Percentiles rank a stretch among this genome's conserved stretches.
These are phyloP conservation scores for Dicycla oo DNA, from an alignment of 2,888 invertebrate species.

Conservation along the genomic window DNA sequence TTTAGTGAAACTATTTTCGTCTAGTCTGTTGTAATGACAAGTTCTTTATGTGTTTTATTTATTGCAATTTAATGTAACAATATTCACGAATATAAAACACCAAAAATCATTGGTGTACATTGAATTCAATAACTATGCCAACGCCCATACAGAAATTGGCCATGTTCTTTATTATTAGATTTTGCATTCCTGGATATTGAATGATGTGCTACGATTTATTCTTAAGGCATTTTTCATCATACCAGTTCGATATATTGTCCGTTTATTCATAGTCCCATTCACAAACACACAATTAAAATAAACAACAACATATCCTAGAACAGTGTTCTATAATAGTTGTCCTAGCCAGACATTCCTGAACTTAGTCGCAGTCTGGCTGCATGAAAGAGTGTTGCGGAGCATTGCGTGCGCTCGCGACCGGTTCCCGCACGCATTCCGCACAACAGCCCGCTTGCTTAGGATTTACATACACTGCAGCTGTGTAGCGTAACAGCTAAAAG, in stretches of 20 bases:
- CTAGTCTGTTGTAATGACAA: no score
- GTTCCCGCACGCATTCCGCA: slow-evolving; percentile 64
- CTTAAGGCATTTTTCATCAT: no score
- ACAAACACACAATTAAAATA: background rate
- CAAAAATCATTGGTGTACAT: no score
- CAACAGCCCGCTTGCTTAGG: slow-evolving; percentile 34
- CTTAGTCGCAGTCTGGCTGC: slow-evolving; percentile 46
- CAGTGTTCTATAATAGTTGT: slow-evolving; percentile 23
- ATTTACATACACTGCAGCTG: slow-evolving; percentile 19
- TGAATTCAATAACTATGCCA: no score
- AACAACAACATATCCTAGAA: background rate
- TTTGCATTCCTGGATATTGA: background rate
- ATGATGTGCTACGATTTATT: no score
- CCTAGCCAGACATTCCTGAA: slow-evolving; percentile 40
- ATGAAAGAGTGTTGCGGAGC: slow-evolving; percentile 57
- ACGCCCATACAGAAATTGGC: no score
- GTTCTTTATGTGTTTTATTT: no score
- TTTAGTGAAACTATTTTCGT: no score
- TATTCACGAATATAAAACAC: no score
- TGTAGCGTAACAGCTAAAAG: slow-evolving; percentile 3
- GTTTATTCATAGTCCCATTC: background rate
- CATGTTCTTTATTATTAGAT: background rate
- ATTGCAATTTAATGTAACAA: no score
- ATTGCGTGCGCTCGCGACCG: slow-evolving; percentile 57
- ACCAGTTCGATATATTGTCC: no score